Evolutionary conservation across 2,888 invertebrate species (phyloP), one percentile per base, ranked within the genome.

Genomic region (Caenorhabditis parvicauda): DNA sequence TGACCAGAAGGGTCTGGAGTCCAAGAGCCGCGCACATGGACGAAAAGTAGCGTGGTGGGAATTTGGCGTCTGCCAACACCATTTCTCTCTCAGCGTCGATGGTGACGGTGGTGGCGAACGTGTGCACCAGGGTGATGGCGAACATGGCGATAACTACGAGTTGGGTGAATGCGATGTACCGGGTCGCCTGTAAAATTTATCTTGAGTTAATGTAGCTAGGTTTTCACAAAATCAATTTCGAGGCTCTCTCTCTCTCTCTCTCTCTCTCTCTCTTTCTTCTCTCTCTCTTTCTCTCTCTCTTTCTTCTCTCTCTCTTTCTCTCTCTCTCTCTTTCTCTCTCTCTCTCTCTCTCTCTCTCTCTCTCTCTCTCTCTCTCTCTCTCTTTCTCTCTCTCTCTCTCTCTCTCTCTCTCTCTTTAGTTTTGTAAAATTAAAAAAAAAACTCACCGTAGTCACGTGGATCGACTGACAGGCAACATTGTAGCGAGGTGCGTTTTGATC

Each of bases 161-260:
- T 54, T 80, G 79, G 14, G 73, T 64, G 56, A 77, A 79, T 53
- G 72, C 79, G 47, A 79, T 76, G 61, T 77, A 72, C 29, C 69
- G 67, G 2, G 79, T 70, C 6, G 79, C 72, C 67, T 67, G 53
- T 24, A 64, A 38, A 54, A 22, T 29, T 5, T 21, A 32, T 7
- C 22, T 38, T 32, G n/a, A 51, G 32, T 14, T 3, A 22, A 29
- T 19, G 6, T 17, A 41, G 12, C 21, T 21, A 35, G 12, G 39
- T n/a, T 27, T 39, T 19, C 22, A 48, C 35, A 38, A 38, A 48
- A 17, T 21, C 7, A 46, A 38, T 17, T 21, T n/a, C n/a, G n/a
- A n/a, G n/a, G n/a, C n/a, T n/a, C n/a, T n/a, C n/a, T n/a, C n/a
- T n/a, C n/a, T n/a, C n/a, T n/a, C n/a, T 35, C n/a, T 9, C n/a